phyloP scores from a whole-genome alignment of 2,888 invertebrate species.

The Conistra vaccinii region DNA sequence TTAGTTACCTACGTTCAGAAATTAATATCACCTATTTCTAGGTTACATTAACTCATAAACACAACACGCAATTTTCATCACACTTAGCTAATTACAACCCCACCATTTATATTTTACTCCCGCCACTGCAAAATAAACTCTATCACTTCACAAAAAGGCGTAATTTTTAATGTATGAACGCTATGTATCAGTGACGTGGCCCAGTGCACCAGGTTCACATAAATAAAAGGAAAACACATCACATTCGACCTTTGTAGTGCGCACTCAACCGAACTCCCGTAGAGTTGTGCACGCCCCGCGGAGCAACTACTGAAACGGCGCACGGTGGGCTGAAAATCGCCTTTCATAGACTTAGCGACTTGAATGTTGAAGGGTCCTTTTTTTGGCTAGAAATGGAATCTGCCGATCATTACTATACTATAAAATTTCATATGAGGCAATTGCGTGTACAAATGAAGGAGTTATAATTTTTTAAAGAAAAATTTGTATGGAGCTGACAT shows the following conservation, averaged over 20 bases:
- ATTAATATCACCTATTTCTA: slow-evolving; percentile 9
- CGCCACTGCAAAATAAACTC: slow-evolving; percentile 20
- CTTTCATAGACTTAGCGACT: too few species aligned
- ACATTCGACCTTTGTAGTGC: slow-evolving; percentile 82
- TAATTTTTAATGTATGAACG: slow-evolving; percentile 7
- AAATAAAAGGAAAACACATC: slow-evolving; percentile 84
- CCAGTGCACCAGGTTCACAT: slow-evolving; percentile 77
- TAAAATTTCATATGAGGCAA: too few species aligned
- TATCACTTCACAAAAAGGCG: neutral
- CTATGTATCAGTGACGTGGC: slow-evolving; percentile 54
- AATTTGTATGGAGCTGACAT: too few species aligned
- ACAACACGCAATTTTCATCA: slow-evolving; percentile 53
- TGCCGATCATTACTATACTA: too few species aligned
- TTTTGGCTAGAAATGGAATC: too few species aligned
- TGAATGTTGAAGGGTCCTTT: too few species aligned
- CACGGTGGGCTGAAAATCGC: too few species aligned
- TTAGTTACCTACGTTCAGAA: neutral
- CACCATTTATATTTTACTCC: slow-evolving; percentile 29
- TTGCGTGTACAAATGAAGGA: too few species aligned
- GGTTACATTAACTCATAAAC: slow-evolving; percentile 33
- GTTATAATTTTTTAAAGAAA: too few species aligned
- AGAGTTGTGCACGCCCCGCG: slow-evolving; percentile 79
- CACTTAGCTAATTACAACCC: slow-evolving; percentile 56
- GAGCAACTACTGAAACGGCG: slow-evolving; percentile 81
- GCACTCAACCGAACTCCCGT: slow-evolving; percentile 83